Percentiles rank a stretch among this genome's conserved stretches.
Evolutionary conservation across 2,113 vertebrate species (phyloP).

Genomic region (Gnathonemus longibarbis): DNA sequence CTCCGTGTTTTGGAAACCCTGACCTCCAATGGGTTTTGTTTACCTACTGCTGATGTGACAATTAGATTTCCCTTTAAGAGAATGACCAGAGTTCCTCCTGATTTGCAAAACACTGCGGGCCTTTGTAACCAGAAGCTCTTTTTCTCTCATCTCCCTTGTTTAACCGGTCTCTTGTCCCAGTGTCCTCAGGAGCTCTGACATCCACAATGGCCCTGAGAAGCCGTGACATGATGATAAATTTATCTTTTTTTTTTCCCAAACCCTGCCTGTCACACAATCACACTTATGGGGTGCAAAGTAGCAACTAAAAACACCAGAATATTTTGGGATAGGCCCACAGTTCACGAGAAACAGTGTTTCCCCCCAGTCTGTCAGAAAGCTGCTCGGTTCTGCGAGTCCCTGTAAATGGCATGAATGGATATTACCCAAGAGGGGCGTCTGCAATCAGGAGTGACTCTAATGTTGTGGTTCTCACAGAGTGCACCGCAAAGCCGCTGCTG

Average conservation of each 20-base stretch:
- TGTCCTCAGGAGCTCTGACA: background rate
- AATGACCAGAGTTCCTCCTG: background rate
- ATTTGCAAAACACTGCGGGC: constrained; percentile 8
- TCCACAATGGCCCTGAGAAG: background rate
- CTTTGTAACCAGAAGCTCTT: background rate
- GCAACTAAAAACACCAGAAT: background rate
- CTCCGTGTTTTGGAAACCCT: background rate
- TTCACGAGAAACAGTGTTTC: background rate
- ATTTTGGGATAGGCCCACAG: background rate
- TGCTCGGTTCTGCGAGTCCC: background rate
- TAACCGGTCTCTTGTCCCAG: background rate
- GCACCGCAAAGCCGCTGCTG: background rate
- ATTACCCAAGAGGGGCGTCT: background rate
- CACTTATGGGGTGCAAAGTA: background rate
- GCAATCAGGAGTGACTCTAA: background rate
- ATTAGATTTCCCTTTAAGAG: background rate
- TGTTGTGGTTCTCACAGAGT: background rate
- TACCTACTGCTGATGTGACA: background rate
- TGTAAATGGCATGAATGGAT: background rate
- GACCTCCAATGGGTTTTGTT: background rate
- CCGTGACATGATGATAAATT: background rate
- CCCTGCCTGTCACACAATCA: background rate
- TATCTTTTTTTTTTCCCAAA: background rate
- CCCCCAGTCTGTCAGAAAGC: background rate
- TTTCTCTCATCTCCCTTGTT: background rate